These are phyloP conservation scores for Mugil cephalus DNA, from an alignment of 2,113 vertebrate species.

Conservation along the genomic window DNA sequence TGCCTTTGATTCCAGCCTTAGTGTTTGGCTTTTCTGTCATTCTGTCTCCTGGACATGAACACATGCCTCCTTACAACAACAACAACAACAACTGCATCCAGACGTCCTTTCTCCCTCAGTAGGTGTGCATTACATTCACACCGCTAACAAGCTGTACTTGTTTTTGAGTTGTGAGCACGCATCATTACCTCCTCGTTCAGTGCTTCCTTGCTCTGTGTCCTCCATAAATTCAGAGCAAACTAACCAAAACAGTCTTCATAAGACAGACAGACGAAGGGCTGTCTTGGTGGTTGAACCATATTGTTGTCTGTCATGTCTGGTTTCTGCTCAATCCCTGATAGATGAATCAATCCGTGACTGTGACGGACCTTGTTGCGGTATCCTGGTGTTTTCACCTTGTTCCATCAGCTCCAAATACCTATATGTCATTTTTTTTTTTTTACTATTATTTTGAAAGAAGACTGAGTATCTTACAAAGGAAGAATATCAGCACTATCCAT, in stretches of 20 bases:
- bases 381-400: slow-evolving; percentile 1
- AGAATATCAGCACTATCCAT: not conserved
- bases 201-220: not conserved
- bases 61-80: not conserved
- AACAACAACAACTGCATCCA: not conserved
- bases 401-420: not conserved
- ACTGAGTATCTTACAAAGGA: not conserved
- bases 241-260: not conserved
- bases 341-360: slow-evolving; percentile 14
- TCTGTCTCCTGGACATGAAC: not conserved
- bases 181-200: not conserved
- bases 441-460: not conserved
- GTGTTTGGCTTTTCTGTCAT: not conserved
- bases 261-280: not conserved
- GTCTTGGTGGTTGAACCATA: not conserved
- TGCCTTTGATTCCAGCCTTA: not conserved
- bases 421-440: too few relatives aligned
- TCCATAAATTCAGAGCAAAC: not conserved
- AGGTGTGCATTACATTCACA: slow-evolving; percentile 2
- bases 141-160: not conserved
- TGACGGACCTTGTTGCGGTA: slow-evolving; percentile 16
- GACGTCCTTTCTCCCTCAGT: not conserved
- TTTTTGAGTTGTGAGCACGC: not conserved
- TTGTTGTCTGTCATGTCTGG: slow-evolving; percentile 19
- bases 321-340: slow-evolving; percentile 23